Evolutionary conservation across 2,797 vertebrate genomes (phyloP).

Genomic region (Ibycter americanus): DNA sequence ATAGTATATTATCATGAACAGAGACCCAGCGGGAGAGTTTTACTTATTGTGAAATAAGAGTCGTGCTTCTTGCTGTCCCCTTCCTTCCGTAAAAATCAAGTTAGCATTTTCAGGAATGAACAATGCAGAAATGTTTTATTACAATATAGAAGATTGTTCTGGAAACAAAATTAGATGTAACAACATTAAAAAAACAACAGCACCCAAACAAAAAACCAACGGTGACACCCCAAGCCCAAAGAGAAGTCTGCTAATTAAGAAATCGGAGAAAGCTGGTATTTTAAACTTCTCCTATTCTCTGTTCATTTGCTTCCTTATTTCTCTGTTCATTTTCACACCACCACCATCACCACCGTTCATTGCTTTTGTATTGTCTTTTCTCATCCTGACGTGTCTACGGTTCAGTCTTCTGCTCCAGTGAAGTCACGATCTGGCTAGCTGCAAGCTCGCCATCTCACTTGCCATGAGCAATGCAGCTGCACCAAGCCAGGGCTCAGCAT

Average conservation of each 20-base stretch:
- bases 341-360: not conserved
- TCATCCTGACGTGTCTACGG: not conserved
- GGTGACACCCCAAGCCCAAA: not conserved
- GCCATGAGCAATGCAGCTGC: not conserved
- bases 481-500: not conserved
- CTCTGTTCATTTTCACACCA: not conserved
- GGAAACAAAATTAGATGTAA: not conserved
- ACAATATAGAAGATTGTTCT: not conserved
- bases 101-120: not conserved
- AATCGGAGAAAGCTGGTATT: not conserved
- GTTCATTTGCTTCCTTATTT: not conserved
- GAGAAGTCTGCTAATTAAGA: not conserved
- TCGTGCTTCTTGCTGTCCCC: not conserved
- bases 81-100: not conserved
- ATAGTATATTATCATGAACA: slow-evolving; percentile 26
- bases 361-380: not conserved
- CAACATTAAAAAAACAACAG: not conserved
- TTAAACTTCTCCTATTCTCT: not conserved
- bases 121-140: not conserved
- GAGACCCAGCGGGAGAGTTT: not conserved
- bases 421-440: not conserved
- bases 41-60: not conserved
- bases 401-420: not conserved
- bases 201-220: not conserved
- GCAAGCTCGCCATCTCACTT: not conserved